Evolutionary conservation across 2,797 vertebrate genomes (phyloP).

Genomic region (Tragopan temminckii): DNA sequence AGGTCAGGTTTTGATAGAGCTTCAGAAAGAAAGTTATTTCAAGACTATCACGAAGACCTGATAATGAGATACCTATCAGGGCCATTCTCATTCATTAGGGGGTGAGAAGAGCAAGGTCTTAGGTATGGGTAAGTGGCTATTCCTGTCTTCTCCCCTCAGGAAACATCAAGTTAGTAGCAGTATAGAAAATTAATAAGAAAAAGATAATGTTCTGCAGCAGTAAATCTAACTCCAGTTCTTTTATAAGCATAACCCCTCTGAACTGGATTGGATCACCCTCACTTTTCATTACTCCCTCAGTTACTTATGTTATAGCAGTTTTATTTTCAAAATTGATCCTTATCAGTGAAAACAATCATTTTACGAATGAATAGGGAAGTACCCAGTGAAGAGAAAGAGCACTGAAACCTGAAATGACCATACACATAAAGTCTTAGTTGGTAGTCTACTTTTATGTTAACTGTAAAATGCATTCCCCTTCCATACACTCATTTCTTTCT

Average conservation of each 20-base stretch:
- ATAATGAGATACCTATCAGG: slow-evolving; percentile 33
- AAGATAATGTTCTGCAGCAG: background rate
- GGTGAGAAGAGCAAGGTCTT: background rate
- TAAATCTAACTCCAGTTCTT: background rate
- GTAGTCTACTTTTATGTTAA: background rate
- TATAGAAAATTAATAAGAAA: background rate
- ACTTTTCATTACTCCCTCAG: background rate
- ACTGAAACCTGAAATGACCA: background rate
- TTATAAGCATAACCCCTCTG: background rate
- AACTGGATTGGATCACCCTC: background rate
- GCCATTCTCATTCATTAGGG: slow-evolving; percentile 18
- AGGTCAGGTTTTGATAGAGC: slow-evolving; percentile 35
- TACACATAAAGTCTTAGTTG: rapidly evolving
- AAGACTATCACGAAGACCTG: background rate
- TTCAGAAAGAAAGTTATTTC: slow-evolving; percentile 27
- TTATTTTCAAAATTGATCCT: background rate
- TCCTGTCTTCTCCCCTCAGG: background rate
- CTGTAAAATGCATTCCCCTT: background rate
- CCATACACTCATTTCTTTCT: background rate
- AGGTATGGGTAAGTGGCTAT: background rate
- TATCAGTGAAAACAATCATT: background rate
- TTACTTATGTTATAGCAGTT: background rate
- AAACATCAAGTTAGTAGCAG: background rate
- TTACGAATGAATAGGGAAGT: background rate
- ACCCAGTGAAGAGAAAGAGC: background rate